These are phyloP conservation scores for Pocillopora verrucosa DNA, from an alignment of 64 coral and sea anemone genomes.

Conservation along the genomic window DNA sequence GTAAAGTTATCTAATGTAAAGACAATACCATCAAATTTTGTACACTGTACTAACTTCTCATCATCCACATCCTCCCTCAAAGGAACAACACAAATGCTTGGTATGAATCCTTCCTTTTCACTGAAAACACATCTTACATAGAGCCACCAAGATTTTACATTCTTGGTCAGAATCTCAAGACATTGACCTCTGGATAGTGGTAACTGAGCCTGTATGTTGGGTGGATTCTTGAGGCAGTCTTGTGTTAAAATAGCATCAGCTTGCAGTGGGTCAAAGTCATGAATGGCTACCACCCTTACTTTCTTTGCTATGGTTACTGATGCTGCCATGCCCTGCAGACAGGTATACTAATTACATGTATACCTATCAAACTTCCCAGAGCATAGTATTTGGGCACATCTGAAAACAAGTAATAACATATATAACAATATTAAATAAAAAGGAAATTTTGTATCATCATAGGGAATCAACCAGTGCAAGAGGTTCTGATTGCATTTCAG, in stretches of 20 bases:
- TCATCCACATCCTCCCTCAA: conserved; percentile 26
- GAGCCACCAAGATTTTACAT: conserved; percentile 42
- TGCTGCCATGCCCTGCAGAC: not conserved
- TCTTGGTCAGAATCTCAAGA: conserved; percentile 55
- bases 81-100: conserved; percentile 48
- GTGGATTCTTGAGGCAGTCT: conserved; percentile 38
- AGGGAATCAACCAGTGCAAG: too few relatives aligned
- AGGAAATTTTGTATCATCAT: too few relatives aligned
- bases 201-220: conserved; percentile 21
- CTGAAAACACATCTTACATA: conserved; percentile 41
- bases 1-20: too few relatives aligned
- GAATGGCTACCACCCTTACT: conserved; percentile 23
- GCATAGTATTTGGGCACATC: not conserved
- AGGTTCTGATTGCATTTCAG: too few relatives aligned
- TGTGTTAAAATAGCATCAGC: conserved; percentile 1
- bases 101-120: conserved; percentile 58
- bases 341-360: not conserved
- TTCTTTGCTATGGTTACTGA: not conserved
- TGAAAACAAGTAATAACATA: not conserved
- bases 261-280: conserved; percentile 17
- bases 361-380: not conserved
- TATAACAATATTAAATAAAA: not conserved
- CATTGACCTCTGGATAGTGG: conserved; percentile 36
- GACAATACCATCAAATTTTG: too few relatives aligned
- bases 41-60: conserved; percentile 39